Evolutionary conservation across 2,113 vertebrate genomes (phyloP), one percentile per base, ranked within the genome.

Genomic region (Anolis sagrei): DNA sequence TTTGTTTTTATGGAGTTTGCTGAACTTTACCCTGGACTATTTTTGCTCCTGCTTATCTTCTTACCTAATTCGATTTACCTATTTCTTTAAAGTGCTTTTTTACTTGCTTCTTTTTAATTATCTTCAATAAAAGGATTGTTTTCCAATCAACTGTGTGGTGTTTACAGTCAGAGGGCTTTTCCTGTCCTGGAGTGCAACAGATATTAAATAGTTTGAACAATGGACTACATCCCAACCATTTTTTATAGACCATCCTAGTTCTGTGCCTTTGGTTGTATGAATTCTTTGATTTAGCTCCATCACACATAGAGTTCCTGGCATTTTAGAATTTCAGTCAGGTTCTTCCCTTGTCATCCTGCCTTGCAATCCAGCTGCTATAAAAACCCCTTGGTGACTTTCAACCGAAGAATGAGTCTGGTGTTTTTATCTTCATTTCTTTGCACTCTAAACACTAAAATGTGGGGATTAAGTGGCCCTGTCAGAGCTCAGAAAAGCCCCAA

Each of bases 401-500:
- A 29, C 16, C 36, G 48, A 75, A 81, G 61, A 86, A 68, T 23
- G 34, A 68, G 72, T 6, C 54, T 62, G 66, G 64, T 58, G 51
- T 70, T 76, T 48, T 54, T 5, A 76, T 58, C 18, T 61, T 51
- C 32, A 39, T 54, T 39, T 69, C 48, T 32, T 27, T 76, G 21
- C 25, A 23, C 48, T 82, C 29, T 23, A 54, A 73, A 74, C 13
- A 23, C 21, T 73, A 81, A 86, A 86, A 54, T n/a, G 29, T 73
- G 70, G 18, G 19, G 54, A 68, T n/a, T 44, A 44, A 64, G 16
- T 44, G 19, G 58, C 27, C 64, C 58, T n/a, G 39, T 18, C n/a
- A 18, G 80, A 78, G 66, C 27, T 82, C 48, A 72, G 25, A 73
- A 83, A 82, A 87, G 6, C 36, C 34, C 61, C 19, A 66, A 39